Evolutionary conservation across 2,888 invertebrate genomes (phyloP).

Genomic region (Protonemura montana): DNA sequence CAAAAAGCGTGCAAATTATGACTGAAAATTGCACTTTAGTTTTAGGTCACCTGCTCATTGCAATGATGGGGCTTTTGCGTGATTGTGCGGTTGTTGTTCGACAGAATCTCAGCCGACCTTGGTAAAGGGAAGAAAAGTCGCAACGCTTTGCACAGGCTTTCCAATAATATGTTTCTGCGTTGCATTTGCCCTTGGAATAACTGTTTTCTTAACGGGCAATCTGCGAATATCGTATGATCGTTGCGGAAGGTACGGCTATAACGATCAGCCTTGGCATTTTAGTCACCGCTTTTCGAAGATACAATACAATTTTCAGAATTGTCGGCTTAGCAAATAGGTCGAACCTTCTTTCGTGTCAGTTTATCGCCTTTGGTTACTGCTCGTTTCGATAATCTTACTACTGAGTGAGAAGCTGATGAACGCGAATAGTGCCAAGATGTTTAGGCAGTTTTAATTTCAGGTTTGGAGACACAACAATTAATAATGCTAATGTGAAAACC

Average conservation of each 20-base stretch:
- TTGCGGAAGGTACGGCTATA: not conserved
- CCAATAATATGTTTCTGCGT: not conserved
- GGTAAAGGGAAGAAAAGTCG: not conserved
- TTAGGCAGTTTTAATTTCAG: not conserved
- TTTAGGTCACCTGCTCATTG: conserved; percentile 1
- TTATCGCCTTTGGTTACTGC: not conserved
- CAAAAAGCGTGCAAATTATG: not conserved
- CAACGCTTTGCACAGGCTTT: not conserved
- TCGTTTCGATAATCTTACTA: not conserved
- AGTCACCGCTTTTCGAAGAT: not conserved
- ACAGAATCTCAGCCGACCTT: not conserved
- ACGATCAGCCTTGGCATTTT: not conserved
- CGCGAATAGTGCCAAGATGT: not conserved
- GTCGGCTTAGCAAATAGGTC: too few species aligned
- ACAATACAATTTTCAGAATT: not conserved
- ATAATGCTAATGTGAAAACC: conserved; percentile 22
- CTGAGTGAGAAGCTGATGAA: not conserved
- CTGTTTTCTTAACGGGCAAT: not conserved
- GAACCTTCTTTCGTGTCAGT: too few species aligned
- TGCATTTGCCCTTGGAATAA: not conserved
- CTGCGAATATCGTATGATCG: not conserved
- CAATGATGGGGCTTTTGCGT: not conserved
- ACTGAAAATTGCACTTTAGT: conserved; percentile 2
- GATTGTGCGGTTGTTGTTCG: not conserved
- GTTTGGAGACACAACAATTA: not conserved